Evolutionary conservation across 2,797 vertebrate species (phyloP).

Genomic region (Macropodus opercularis): DNA sequence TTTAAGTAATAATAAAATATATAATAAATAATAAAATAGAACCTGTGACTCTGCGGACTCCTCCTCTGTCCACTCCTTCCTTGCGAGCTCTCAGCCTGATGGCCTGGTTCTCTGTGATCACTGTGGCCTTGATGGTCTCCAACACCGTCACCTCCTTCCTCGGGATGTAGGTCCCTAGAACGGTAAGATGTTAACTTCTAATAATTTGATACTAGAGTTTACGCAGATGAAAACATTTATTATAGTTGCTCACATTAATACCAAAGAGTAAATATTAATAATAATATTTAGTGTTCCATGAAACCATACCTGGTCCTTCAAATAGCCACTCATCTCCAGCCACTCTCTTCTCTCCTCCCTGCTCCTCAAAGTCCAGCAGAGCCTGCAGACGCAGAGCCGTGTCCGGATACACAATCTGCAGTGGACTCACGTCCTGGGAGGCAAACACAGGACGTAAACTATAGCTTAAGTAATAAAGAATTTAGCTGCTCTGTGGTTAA

Average conservation of each 20-base stretch:
- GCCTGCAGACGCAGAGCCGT: constrained; percentile 90
- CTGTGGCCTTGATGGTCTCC: constrained; percentile 88
- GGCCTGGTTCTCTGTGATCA: constrained; percentile 91
- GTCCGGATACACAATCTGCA: constrained; percentile 89
- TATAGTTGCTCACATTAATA: too few species aligned
- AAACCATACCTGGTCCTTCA: constrained; percentile 86
- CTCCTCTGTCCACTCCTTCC: constrained; percentile 85
- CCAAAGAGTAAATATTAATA: too few species aligned
- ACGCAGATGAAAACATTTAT: too few species aligned
- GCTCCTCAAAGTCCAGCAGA: constrained; percentile 86
- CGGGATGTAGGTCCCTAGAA: constrained; percentile 90
- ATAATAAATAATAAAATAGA: too few species aligned
- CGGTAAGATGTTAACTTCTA: background rate
- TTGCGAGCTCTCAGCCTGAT: constrained; percentile 90
- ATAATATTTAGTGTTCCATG: background rate
- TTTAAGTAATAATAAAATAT: too few species aligned
- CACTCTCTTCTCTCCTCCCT: constrained; percentile 75
- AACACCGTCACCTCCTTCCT: constrained; percentile 88
- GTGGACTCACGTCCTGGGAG: constrained; percentile 82
- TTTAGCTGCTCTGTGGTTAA: too few species aligned
- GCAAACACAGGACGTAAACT: background rate
- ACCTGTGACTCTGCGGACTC: constrained; percentile 87
- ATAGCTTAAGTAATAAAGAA: background rate
- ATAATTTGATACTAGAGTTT: too few species aligned
- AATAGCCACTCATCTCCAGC: constrained; percentile 95